Conservation (phyloP, 2,797 vertebrate species). For the Garrulus glandarius region DNA sequence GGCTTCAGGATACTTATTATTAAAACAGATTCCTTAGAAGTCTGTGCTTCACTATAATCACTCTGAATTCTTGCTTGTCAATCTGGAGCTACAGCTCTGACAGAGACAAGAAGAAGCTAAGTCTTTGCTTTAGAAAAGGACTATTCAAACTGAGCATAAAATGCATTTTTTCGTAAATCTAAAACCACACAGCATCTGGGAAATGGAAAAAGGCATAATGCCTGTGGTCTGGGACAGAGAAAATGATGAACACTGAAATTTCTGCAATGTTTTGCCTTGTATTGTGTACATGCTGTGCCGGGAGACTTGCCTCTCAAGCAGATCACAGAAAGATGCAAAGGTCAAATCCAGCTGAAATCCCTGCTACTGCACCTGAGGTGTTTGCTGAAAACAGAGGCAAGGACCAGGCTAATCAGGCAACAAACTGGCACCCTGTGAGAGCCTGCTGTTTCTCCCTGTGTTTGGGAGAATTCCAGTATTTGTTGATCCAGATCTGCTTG, state of each 20-base stretch:
- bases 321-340: constrained; percentile 14
- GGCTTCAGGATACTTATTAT: neutral
- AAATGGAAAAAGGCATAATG: neutral
- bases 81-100: neutral
- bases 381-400: neutral
- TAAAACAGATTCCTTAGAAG: neutral
- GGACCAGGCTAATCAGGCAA: neutral
- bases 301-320: neutral
- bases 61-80: neutral
- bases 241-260: neutral
- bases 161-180: neutral
- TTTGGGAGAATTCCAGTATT: neutral
- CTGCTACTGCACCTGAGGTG: neutral
- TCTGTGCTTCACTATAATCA: neutral
- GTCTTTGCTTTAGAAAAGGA: neutral
- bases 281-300: neutral
- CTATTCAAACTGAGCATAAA: neutral
- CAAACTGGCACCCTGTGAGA: neutral
- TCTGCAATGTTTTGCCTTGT: neutral
- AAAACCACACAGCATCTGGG: neutral
- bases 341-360: constrained; percentile 16
- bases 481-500: neutral
- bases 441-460: neutral
- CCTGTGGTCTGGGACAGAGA: neutral
- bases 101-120: neutral